Base-by-base conservation (phyloP, 1,140 invertebrate genomes). In the Pseudobourletiella spinata region DNA sequence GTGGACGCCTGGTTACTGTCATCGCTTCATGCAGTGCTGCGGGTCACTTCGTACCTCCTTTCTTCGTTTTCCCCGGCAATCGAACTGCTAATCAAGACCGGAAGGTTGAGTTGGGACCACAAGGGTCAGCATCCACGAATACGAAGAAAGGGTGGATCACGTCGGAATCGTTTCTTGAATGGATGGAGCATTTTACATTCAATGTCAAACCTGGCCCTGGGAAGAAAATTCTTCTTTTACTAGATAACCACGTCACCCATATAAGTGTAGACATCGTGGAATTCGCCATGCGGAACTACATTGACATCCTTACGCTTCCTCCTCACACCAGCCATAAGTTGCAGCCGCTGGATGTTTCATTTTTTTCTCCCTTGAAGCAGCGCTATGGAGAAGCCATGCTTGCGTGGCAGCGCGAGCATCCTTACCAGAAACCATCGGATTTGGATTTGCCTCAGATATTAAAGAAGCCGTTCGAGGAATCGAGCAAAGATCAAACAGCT, bases 261-360 rank as follows among this genome's bases (percentile, higher is more conserved):
- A 39, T 39, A 11, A 39, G 32, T n/a, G 8, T 11, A 8, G 8
- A 8, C 48, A 20, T 59, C 22, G 30, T 73, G n/a, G 52, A 69
- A 48, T 65, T 28, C 66, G 71, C 71, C 2, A 68, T 66, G 59
- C 69, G 71, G 24, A 72, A 73, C 66, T 70, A 70, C 4, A 67
- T 77, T n/a, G 64, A 71, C 4, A 43, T 77, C 63, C 62, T 77
- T 6, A 73, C 75, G 16, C 66, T 39, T 39, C 32, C 32, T n/a
- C 32, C 32, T 8, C 32, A 39, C 32, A 11, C 8, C 32, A 39
- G 8, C 8, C 32, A 39, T 39, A 39, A 39, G n/a, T 39, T 39
- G 32, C 32, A 39, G 32, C 32, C 32, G 8, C n/a, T 39, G n/a
- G 32, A 39, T n/a, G 32, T 39, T 39, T 8, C 8, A 39, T 39